phyloP scores from a whole-genome alignment of 2,888 invertebrate species.

The Macrosiphum euphorbiae region DNA sequence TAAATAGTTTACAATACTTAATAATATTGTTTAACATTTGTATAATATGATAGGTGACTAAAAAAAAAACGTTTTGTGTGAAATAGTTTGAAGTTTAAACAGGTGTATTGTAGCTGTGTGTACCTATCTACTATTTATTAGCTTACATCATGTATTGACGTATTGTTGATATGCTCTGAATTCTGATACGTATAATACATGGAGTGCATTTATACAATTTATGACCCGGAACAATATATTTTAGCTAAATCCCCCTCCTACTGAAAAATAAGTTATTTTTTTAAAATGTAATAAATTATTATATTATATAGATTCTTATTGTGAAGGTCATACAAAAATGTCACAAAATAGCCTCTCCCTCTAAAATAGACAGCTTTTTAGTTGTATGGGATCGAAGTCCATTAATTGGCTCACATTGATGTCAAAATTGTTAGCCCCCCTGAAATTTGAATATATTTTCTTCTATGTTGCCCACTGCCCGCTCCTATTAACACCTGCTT shows the following conservation, averaged over 20 bases:
- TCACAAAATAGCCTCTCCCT: no score
- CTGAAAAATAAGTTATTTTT: background rate
- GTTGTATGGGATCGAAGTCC: no score
- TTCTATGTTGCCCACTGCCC: no score
- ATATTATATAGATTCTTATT: no score
- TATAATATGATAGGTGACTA: no score
- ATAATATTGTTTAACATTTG: no score
- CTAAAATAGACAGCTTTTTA: no score
- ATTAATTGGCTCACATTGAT: no score
- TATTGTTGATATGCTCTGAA: background rate
- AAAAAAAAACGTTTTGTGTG: background rate
- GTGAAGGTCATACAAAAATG: no score
- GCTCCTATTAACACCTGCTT: no score
- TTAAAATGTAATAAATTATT: background rate
- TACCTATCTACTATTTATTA: background rate
- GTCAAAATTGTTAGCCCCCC: no score
- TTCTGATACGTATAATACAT: background rate
- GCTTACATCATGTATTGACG: background rate
- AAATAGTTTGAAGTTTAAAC: conserved; percentile 9
- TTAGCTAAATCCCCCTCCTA: background rate
- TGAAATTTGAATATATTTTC: no score
- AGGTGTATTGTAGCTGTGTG: background rate
- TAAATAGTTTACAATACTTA: background rate
- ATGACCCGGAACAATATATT: background rate
- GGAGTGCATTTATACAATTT: background rate